These are phyloP conservation scores for Crotalus viridis DNA, from an alignment of 2,113 vertebrate genomes.

Conservation along the genomic window DNA sequence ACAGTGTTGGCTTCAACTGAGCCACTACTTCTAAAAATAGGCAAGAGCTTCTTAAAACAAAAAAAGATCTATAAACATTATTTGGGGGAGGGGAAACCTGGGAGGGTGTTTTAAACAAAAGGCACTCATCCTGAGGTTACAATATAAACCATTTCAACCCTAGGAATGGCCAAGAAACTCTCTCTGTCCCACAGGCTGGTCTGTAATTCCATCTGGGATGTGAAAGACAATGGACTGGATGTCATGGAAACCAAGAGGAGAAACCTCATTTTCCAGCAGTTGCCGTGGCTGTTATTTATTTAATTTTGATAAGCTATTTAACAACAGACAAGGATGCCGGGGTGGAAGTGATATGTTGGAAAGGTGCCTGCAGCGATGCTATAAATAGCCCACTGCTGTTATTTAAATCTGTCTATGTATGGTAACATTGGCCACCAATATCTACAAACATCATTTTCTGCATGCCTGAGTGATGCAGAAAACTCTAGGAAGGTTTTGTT, in stretches of 20 bases:
- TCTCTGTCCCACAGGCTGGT: constrained; percentile 58
- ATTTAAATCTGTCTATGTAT: constrained; percentile 62
- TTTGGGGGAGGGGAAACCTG: neutral
- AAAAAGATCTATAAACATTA: neutral
- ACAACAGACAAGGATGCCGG: constrained; percentile 42
- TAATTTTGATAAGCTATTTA: constrained; percentile 69
- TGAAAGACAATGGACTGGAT: constrained; percentile 70
- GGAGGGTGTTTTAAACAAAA: constrained; percentile 44
- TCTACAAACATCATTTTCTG: constrained; percentile 17
- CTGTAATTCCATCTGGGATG: constrained; percentile 64
- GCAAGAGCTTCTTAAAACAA: neutral
- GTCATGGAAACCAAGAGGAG: constrained; percentile 71
- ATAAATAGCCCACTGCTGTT: constrained; percentile 68
- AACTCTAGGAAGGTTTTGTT: neutral
- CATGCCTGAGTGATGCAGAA: neutral
- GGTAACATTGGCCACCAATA: constrained; percentile 56
- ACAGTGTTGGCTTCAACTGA: neutral
- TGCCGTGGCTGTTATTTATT: constrained; percentile 68
- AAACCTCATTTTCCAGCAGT: constrained; percentile 69
- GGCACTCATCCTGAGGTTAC: constrained; percentile 53
- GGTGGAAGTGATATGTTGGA: constrained; percentile 8
- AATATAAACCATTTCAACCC: constrained; percentile 56
- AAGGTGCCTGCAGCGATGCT: constrained; percentile 49
- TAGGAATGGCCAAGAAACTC: constrained; percentile 54
- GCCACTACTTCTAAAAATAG: constrained; percentile 61